These are phyloP conservation scores for Mormyrus hasselquistii DNA, from an alignment of 2,797 vertebrate genomes.

Conservation along the genomic window DNA sequence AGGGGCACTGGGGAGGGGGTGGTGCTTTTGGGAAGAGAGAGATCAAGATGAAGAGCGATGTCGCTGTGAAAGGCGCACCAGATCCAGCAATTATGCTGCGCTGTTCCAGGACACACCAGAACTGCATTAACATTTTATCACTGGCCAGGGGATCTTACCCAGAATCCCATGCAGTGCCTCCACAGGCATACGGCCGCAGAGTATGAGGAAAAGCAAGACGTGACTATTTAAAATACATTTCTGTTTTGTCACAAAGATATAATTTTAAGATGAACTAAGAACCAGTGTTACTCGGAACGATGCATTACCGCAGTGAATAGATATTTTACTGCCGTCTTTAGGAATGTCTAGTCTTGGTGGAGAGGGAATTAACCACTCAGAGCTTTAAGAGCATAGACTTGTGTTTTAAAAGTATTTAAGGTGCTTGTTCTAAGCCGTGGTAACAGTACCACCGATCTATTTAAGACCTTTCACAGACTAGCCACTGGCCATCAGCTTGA, in stretches of 20 bases:
- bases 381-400: background rate
- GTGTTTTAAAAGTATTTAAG: background rate
- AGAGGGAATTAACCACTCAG: background rate
- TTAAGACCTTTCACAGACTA: background rate
- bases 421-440: background rate
- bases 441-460: background rate
- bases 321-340: background rate
- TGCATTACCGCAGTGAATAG: background rate
- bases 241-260: background rate
- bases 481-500: background rate
- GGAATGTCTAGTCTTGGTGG: background rate
- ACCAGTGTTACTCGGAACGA: background rate
- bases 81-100: background rate
- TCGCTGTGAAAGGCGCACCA: background rate
- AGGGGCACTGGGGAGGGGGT: background rate
- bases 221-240: background rate
- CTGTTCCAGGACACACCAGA: background rate
- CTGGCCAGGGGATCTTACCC: background rate
- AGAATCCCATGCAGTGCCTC: background rate
- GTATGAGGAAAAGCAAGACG: background rate
- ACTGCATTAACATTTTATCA: background rate
- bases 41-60: slow-evolving; percentile 5
- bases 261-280: background rate
- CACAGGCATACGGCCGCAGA: background rate
- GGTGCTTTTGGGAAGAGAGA: background rate